A percentile compares a stretch with the other conserved stretches of the same genome.
Evolutionary conservation across 2,797 vertebrate species (phyloP).

Genomic region (Danio tinwini): DNA sequence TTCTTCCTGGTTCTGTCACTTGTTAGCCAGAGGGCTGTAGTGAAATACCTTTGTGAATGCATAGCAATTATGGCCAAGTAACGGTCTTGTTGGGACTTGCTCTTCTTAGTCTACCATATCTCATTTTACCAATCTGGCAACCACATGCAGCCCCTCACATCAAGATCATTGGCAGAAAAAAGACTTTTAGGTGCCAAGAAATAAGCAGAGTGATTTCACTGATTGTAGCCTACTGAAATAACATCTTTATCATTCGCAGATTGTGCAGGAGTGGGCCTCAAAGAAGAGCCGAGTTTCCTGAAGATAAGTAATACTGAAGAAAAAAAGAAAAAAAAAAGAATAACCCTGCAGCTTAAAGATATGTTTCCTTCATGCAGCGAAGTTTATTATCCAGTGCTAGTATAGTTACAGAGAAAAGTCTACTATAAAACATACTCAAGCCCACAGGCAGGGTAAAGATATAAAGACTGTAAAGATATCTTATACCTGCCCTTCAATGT

Average conservation of each 20-base stretch:
- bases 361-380: neutral
- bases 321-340: neutral
- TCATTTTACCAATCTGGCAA: conserved; percentile 14
- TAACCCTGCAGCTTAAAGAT: neutral
- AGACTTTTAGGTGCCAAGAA: neutral
- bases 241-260: neutral
- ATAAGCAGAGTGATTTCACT: neutral
- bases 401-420: neutral
- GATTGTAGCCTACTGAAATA: conserved; percentile 8
- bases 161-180: conserved; percentile 2
- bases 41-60: conserved; percentile 11
- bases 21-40: neutral
- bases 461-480: neutral
- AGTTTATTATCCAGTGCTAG: neutral
- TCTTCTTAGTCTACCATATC: neutral
- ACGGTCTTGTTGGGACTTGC: conserved; percentile 21
- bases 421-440: neutral
- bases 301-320: conserved; percentile 11
- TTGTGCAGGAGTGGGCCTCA: neutral
- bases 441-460: neutral
- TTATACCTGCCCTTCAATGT: neutral
- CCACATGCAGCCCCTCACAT: neutral
- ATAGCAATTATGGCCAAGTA: conserved; percentile 4
- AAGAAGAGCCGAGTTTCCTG: neutral
- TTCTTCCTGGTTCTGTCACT: neutral